These are phyloP conservation scores for Protobothrops flavoviridis DNA, from an alignment of 2,113 vertebrate genomes.

Conservation along the genomic window DNA sequence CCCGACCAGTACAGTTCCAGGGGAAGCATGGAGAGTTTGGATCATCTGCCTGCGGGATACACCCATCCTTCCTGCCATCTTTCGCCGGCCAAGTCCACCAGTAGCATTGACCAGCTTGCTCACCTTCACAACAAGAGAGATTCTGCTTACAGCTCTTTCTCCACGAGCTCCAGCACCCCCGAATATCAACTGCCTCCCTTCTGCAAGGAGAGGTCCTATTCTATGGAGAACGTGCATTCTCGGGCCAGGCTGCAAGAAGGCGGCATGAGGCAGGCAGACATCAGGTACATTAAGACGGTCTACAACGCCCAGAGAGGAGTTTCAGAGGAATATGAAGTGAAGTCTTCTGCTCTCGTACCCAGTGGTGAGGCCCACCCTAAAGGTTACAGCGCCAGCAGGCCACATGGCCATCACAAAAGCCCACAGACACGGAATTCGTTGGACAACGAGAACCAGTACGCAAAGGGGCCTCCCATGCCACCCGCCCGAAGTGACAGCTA, in stretches of 20 bases:
- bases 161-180: conserved; percentile 90
- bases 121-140: conserved; percentile 93
- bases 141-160: conserved; percentile 95
- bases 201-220: conserved; percentile 80
- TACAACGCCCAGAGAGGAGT: conserved; percentile 78
- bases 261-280: conserved; percentile 84
- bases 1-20: conserved; percentile 93
- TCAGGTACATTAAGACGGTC: conserved; percentile 80
- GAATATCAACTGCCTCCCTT: conserved; percentile 77
- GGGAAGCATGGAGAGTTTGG: conserved; percentile 96
- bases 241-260: conserved; percentile 61
- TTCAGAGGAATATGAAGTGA: conserved; percentile 82
- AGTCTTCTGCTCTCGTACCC: conserved; percentile 65
- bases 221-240: conserved; percentile 73
- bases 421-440: conserved; percentile 65
- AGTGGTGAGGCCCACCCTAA: conserved; percentile 52
- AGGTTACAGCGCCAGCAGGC: conserved; percentile 50
- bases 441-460: conserved; percentile 63
- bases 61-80: conserved; percentile 80
- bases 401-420: conserved; percentile 65
- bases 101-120: conserved; percentile 87
- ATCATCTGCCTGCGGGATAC: conserved; percentile 78
- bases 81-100: conserved; percentile 88
- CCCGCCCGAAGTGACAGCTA: conserved; percentile 92
- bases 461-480: conserved; percentile 78